Conservation (phyloP, 2,113 vertebrate species). For the Pyrgilauda ruficollis region DNA sequence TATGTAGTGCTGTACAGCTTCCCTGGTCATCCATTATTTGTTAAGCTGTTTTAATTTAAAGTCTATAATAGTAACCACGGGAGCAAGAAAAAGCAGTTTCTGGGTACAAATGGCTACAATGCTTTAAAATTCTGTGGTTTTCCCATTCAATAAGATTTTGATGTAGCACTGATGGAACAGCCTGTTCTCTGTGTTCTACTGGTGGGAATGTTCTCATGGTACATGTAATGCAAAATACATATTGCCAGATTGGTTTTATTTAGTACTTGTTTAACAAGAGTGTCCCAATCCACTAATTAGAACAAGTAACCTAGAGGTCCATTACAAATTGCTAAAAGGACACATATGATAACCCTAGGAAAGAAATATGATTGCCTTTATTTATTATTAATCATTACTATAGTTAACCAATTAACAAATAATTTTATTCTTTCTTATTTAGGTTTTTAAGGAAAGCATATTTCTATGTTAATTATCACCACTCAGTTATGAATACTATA, state of each 20-base stretch:
- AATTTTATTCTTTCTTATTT: constrained; percentile 37
- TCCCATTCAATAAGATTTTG: background rate
- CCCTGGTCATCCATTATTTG: background rate
- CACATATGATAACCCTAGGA: background rate
- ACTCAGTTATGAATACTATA: background rate
- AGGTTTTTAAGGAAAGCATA: background rate
- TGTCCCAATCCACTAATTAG: constrained; percentile 8
- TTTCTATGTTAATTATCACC: constrained; percentile 18
- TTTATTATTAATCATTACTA: constrained; percentile 56
- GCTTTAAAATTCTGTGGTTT: background rate
- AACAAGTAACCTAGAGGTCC: constrained; percentile 20
- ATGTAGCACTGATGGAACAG: background rate
- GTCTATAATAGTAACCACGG: background rate
- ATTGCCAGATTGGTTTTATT: background rate
- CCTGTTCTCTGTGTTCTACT: background rate
- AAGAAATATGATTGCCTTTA: constrained; percentile 34
- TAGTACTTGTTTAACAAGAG: background rate
- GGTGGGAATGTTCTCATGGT: background rate
- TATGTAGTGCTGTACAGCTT: rapidly evolving
- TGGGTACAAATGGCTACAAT: background rate
- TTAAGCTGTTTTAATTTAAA: background rate
- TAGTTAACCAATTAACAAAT: constrained; percentile 49
- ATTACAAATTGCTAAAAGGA: constrained; percentile 23
- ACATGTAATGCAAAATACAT: background rate
- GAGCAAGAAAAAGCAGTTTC: background rate